Conservation (phyloP, 2,113 vertebrate species). For the Chrysochloris asiatica region DNA sequence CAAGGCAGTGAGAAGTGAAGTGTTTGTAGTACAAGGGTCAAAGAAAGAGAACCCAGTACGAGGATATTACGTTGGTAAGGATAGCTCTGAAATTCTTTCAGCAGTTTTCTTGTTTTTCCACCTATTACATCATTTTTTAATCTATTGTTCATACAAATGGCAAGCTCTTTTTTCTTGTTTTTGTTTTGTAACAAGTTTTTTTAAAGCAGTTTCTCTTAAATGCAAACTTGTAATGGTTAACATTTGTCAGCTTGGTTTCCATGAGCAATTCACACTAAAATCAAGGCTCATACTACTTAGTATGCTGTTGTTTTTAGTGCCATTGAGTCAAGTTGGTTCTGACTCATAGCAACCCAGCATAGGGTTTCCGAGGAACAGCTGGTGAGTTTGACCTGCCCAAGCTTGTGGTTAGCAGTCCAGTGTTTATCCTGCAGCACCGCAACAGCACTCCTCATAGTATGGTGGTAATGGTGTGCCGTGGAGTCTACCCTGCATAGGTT, state of each 20-base stretch:
- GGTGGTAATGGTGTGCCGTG: no score
- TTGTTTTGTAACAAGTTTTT: not conserved
- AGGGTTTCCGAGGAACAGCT: no score
- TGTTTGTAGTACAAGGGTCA: not conserved
- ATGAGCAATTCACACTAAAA: not conserved
- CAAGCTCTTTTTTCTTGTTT: not conserved
- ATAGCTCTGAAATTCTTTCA: not conserved
- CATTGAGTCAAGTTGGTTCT: no score
- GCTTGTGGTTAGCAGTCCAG: no score
- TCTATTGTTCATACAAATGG: not conserved
- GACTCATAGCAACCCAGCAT: no score
- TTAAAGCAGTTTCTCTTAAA: not conserved
- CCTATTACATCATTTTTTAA: not conserved
- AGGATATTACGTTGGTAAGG: not conserved
- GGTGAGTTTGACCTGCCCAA: no score
- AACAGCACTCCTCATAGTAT: no score
- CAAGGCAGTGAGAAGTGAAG: not conserved
- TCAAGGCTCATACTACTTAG: not conserved
- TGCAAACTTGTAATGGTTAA: not conserved
- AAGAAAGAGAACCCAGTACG: not conserved
- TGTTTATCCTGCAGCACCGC: no score
- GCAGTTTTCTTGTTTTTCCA: not conserved
- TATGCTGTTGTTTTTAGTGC: not conserved
- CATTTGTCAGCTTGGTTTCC: not conserved
- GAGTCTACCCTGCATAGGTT: no score